Evolutionary conservation across 2,888 invertebrate genomes (phyloP).

Genomic region (Nebria brevicollis): DNA sequence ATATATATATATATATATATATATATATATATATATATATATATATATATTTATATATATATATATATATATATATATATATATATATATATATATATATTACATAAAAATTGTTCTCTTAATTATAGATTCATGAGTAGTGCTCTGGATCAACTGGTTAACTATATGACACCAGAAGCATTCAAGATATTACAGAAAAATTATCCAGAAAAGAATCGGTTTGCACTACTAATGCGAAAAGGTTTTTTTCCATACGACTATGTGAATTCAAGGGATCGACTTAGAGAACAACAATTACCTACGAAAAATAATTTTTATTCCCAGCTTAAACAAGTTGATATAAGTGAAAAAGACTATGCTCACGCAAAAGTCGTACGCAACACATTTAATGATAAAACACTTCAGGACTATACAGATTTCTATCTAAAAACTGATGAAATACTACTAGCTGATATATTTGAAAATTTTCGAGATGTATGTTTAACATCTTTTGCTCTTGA

Average conservation of each 20-base stretch:
- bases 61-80: too few species aligned
- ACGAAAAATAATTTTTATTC: not conserved
- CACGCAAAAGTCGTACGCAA: not conserved
- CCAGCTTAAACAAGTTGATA: not conserved
- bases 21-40: too few species aligned
- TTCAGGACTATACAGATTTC: conserved; percentile 42
- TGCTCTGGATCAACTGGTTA: conserved; percentile 41
- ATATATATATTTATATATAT: too few species aligned
- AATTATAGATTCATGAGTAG: conserved; percentile 26
- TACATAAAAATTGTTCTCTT: too few species aligned
- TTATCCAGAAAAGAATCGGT: not conserved
- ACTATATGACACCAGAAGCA: conserved; percentile 20
- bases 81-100: too few species aligned
- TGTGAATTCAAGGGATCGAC: conserved; percentile 32
- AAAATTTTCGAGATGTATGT: conserved; percentile 54
- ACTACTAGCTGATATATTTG: conserved; percentile 54
- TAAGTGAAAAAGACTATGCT: not conserved
- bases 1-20: too few species aligned
- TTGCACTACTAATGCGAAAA: conserved; percentile 19
- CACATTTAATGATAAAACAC: not conserved
- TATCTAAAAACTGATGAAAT: conserved; percentile 54
- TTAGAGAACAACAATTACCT: not conserved
- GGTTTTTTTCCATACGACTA: conserved; percentile 47
- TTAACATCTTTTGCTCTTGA: conserved; percentile 51
- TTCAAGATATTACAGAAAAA: conserved; percentile 31